phyloP scores from a whole-genome alignment of 2,888 invertebrate genomes.

The Diarsia brunnea region DNA sequence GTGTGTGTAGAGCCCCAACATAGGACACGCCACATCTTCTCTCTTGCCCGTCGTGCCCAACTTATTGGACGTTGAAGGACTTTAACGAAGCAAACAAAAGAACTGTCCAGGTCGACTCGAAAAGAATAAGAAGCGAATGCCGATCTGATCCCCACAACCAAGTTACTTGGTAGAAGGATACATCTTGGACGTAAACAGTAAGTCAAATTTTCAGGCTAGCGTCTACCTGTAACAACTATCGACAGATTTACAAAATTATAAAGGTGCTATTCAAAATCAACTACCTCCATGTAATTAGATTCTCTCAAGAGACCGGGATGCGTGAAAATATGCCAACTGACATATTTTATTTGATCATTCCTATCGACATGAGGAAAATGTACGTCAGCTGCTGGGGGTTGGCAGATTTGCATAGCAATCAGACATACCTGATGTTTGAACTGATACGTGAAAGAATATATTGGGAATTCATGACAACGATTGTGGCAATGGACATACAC shows the following conservation, averaged over 20 bases:
- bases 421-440: slow-evolving; percentile 46
- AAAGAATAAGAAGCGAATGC: no score
- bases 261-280: background rate
- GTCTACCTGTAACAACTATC: background rate
- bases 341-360: slow-evolving; percentile 46
- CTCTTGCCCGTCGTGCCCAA: no score
- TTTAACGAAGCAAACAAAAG: no score
- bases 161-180: background rate
- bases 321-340: slow-evolving; percentile 25
- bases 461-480: slow-evolving; percentile 25
- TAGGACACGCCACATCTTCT: no score
- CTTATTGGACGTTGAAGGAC: no score
- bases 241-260: background rate
- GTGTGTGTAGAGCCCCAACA: no score
- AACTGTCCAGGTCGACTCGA: no score
- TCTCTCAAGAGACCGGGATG: background rate
- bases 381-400: slow-evolving; percentile 22
- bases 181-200: background rate
- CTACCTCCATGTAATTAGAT: slow-evolving; percentile 9
- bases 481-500: background rate
- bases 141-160: background rate
- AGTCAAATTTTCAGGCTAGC: background rate
- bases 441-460: slow-evolving; percentile 40
- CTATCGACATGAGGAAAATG: slow-evolving; percentile 40
- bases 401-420: slow-evolving; percentile 59